phyloP scores from a whole-genome alignment of 2,888 invertebrate species.

The Conops quadrifasciatus region DNA sequence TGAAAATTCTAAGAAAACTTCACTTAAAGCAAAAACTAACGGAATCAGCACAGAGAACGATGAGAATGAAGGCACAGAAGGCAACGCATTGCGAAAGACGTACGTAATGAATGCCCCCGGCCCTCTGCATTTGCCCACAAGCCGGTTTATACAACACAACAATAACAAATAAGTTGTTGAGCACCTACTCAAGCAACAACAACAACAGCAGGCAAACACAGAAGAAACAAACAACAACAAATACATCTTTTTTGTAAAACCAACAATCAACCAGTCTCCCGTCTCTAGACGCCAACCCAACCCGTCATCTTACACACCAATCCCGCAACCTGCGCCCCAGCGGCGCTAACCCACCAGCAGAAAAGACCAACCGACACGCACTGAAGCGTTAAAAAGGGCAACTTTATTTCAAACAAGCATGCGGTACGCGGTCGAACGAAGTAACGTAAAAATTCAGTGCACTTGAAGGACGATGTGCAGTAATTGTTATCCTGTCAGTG shows the following conservation, averaged over 20 bases:
- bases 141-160: too few relatives aligned
- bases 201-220: too few relatives aligned
- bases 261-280: not conserved
- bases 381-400: constrained; percentile 34
- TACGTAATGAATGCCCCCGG: too few relatives aligned
- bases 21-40: not conserved
- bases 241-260: not conserved
- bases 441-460: constrained; percentile 17
- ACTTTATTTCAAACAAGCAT: constrained; percentile 29
- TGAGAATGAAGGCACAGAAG: not conserved
- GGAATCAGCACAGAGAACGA: not conserved
- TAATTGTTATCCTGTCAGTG: constrained; percentile 29
- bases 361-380: constrained; percentile 21
- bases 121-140: too few relatives aligned
- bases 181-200: too few relatives aligned
- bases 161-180: too few relatives aligned
- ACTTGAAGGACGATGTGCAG: constrained; percentile 18
- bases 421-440: not conserved
- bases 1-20: not conserved
- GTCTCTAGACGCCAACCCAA: not conserved
- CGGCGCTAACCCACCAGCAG: not conserved
- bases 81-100: too few relatives aligned
- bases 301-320: too few relatives aligned
- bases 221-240: too few relatives aligned
- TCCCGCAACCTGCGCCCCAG: not conserved